Evolutionary conservation across 2,888 invertebrate genomes (phyloP).

Genomic region (Sinhomidia bicolor): DNA sequence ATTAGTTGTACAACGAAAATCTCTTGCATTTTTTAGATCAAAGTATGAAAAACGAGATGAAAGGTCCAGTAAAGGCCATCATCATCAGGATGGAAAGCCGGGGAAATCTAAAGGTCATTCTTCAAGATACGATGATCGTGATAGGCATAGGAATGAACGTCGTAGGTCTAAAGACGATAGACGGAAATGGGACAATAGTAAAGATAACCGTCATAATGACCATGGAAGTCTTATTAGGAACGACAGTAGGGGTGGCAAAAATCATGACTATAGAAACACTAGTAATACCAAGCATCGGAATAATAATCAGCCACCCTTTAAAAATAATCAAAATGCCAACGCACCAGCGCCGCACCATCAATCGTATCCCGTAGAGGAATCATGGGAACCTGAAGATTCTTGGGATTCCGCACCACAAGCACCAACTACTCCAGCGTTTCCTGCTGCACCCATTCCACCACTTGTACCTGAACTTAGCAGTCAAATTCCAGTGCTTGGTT

Average conservation of each 20-base stretch:
- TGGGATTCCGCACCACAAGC: not conserved
- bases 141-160: not conserved
- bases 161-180: constrained; percentile 22
- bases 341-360: not conserved
- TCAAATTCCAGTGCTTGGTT: constrained; percentile 15
- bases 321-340: not conserved
- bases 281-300: not conserved
- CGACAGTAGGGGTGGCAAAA: not conserved
- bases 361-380: constrained; percentile 8
- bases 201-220: not conserved
- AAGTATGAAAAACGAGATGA: not conserved
- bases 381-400: constrained; percentile 39
- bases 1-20: not conserved
- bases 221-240: not conserved
- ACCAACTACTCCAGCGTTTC: not conserved
- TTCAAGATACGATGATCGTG: not conserved
- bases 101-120: not conserved
- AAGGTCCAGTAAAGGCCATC: not conserved
- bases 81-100: not conserved
- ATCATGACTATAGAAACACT: not conserved
- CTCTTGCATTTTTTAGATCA: not conserved
- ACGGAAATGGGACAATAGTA: not conserved
- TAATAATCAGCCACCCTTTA: not conserved
- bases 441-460: not conserved
- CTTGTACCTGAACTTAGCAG: not conserved